phyloP scores from a whole-genome alignment of 2,888 invertebrate species.

The Lydus trimaculatus region DNA sequence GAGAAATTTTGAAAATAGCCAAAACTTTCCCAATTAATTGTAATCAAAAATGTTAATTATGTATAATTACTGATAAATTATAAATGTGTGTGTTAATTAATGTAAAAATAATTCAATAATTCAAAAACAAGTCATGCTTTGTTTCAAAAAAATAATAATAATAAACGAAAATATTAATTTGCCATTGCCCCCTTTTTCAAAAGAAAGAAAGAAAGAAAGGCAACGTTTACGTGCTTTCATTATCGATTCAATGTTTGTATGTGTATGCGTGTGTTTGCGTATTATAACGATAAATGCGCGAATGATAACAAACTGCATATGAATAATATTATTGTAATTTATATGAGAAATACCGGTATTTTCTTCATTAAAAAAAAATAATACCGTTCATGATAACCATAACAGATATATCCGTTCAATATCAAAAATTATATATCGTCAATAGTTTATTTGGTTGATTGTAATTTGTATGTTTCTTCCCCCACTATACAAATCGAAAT shows the following conservation, averaged over 20 bases:
- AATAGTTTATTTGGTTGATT: neutral
- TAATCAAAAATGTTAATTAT: neutral
- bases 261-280: neutral
- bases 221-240: slow-evolving; percentile 12
- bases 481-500: neutral
- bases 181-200: neutral
- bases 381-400: neutral
- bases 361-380: neutral
- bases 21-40: neutral
- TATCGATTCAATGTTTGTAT: slow-evolving; percentile 11
- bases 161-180: neutral
- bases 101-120: neutral
- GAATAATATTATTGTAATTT: neutral
- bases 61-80: neutral
- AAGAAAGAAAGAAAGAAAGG: neutral
- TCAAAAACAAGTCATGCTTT: neutral
- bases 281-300: neutral
- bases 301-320: neutral
- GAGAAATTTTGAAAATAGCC: neutral
- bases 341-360: neutral
- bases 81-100: neutral
- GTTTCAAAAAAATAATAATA: neutral
- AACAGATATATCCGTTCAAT: neutral
- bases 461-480: neutral
- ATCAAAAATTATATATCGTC: neutral